These are phyloP conservation scores for Bergia puertoricense DNA, from an alignment of 92 coral and sea anemone genomes.

Conservation along the genomic window DNA sequence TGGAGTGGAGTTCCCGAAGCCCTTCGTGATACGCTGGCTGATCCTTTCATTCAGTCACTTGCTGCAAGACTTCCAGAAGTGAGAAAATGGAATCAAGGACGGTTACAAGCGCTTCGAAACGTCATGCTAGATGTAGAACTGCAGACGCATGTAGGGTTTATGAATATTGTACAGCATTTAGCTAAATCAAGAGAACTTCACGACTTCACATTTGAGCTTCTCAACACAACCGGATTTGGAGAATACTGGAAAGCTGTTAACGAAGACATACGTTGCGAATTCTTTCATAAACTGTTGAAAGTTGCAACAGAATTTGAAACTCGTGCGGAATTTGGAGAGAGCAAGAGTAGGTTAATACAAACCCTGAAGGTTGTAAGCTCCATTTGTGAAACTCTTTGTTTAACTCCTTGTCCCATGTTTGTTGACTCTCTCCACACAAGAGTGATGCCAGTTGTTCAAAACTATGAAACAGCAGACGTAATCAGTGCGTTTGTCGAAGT, in stretches of 20 bases:
- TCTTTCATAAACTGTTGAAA: neutral
- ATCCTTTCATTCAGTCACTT: slow-evolving; percentile 47
- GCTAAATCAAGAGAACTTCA: slow-evolving; percentile 21
- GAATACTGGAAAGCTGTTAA: slow-evolving; percentile 19
- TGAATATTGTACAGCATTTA: neutral
- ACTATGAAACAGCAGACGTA: slow-evolving; percentile 3
- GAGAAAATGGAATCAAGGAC: neutral
- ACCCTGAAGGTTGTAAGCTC: slow-evolving; percentile 1
- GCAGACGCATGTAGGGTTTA: slow-evolving; percentile 27
- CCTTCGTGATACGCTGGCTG: slow-evolving; percentile 46
- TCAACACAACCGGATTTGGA: neutral
- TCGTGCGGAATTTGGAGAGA: neutral
- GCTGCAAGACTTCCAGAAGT: slow-evolving; percentile 17
- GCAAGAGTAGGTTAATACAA: neutral
- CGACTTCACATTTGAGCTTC: slow-evolving; percentile 2
- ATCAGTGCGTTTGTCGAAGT: slow-evolving; percentile 22
- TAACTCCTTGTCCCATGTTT: neutral
- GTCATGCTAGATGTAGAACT: slow-evolving; percentile 46
- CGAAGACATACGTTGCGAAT: neutral
- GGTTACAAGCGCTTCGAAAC: slow-evolving; percentile 6
- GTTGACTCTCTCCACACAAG: neutral
- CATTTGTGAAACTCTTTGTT: neutral
- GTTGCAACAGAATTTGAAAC: neutral
- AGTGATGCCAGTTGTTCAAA: neutral
- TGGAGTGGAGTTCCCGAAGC: slow-evolving; percentile 60